These are phyloP conservation scores for Paramormyrops kingsleyae DNA, from an alignment of 2,113 vertebrate species.

Conservation along the genomic window DNA sequence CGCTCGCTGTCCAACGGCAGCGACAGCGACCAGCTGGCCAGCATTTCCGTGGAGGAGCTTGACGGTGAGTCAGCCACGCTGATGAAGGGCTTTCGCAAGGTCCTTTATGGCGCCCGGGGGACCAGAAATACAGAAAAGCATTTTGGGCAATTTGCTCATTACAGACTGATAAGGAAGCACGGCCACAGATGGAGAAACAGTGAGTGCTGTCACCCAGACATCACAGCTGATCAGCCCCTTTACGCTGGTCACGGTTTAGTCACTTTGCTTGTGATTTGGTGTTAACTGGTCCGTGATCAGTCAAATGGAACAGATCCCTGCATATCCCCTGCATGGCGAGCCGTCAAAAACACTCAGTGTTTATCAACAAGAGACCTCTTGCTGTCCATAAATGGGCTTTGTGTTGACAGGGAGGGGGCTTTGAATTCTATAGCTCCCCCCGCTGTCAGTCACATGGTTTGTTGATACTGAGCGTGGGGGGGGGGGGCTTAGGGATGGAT, in stretches of 20 bases:
- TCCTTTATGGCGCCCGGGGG: neutral
- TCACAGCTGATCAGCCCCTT: neutral
- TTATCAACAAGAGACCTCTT: neutral
- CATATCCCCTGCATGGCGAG: neutral
- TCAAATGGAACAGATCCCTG: neutral
- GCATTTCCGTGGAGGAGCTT: constrained; percentile 91
- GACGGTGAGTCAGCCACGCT: constrained; percentile 69
- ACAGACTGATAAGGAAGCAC: neutral
- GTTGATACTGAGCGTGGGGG: neutral
- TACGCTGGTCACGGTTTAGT: neutral
- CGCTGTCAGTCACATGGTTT: neutral
- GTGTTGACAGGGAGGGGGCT: neutral
- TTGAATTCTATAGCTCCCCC: neutral
- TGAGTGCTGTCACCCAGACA: neutral
- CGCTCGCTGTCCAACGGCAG: constrained; percentile 86
- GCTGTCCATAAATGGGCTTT: neutral
- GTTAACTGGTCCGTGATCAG: neutral
- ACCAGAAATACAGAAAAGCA: neutral
- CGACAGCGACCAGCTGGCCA: constrained; percentile 88
- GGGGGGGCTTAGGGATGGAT: neutral
- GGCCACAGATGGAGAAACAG: neutral
- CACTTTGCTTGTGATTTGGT: neutral
- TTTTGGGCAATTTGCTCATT: neutral
- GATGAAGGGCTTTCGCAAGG: neutral
- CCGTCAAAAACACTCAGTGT: neutral